Evolutionary conservation across 2,797 vertebrate species (phyloP).

Genomic region (Pristis pectinata): DNA sequence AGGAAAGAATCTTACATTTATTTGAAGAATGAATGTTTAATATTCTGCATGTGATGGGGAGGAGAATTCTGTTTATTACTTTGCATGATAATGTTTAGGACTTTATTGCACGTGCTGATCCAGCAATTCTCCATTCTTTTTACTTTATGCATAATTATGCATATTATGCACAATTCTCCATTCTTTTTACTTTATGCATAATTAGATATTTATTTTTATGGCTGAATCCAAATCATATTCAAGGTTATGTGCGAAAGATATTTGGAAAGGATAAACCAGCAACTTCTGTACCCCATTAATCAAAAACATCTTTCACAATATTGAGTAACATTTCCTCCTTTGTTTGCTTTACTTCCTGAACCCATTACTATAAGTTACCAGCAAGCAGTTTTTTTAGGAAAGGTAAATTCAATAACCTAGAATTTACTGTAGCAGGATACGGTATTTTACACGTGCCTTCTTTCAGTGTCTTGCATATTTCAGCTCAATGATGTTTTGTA

Average conservation of each 20-base stretch:
- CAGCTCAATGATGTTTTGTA: background rate
- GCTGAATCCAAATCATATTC: background rate
- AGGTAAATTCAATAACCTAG: background rate
- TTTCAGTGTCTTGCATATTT: background rate
- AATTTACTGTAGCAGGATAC: background rate
- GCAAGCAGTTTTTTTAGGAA: background rate
- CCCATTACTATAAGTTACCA: background rate
- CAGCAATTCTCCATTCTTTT: background rate
- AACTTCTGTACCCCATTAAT: background rate
- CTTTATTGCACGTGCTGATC: background rate
- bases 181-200: background rate
- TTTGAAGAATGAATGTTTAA: background rate
- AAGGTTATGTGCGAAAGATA: background rate
- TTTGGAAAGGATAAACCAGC: background rate
- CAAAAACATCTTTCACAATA: background rate
- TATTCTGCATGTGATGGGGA: background rate
- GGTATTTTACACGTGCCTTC: background rate
- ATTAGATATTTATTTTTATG: background rate
- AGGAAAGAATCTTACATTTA: background rate
- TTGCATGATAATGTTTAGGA: background rate
- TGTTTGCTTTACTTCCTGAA: too few relatives aligned
- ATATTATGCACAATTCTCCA: conserved; percentile 10
- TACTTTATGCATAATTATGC: too few relatives aligned
- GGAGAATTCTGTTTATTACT: background rate
- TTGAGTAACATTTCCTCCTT: background rate